Conservation (phyloP, 30 jellyfish, hydroid and myxozoan species). For the Hydractinia symbiolongicarpus region DNA sequence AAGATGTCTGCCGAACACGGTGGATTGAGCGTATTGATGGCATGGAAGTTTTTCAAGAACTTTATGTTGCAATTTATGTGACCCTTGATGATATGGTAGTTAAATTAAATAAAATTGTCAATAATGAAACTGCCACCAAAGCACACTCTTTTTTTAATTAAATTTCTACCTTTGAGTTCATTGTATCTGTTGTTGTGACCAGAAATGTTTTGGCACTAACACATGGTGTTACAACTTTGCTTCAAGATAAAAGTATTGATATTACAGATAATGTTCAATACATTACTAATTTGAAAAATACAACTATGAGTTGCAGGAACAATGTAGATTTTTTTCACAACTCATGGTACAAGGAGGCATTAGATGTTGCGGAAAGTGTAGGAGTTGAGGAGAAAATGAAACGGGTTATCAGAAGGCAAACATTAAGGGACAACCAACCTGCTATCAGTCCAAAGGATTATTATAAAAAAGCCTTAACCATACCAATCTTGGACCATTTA, state of each 20-base stretch:
- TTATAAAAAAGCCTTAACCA: not conserved
- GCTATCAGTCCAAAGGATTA: not conserved
- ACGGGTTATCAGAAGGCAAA: not conserved
- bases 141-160: not conserved
- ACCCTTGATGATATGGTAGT: constrained; percentile 39
- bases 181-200: not conserved
- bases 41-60: constrained; percentile 38
- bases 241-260: not conserved
- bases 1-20: not conserved
- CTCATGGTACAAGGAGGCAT: not conserved
- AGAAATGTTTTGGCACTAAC: not conserved
- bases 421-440: not conserved
- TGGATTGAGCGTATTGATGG: constrained; percentile 47
- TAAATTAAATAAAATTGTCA: constrained; percentile 9
- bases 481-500: not conserved
- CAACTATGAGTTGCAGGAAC: not conserved
- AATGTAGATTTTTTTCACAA: not conserved
- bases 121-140: not conserved
- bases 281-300: not conserved
- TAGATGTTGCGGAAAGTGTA: not conserved
- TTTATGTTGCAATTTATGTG: constrained; percentile 14
- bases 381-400: not conserved
- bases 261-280: not conserved
- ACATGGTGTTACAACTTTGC: not conserved
- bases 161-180: not conserved